Evolutionary conservation across 2,797 vertebrate species (phyloP).

Genomic region (Malacoctenus gilli): DNA sequence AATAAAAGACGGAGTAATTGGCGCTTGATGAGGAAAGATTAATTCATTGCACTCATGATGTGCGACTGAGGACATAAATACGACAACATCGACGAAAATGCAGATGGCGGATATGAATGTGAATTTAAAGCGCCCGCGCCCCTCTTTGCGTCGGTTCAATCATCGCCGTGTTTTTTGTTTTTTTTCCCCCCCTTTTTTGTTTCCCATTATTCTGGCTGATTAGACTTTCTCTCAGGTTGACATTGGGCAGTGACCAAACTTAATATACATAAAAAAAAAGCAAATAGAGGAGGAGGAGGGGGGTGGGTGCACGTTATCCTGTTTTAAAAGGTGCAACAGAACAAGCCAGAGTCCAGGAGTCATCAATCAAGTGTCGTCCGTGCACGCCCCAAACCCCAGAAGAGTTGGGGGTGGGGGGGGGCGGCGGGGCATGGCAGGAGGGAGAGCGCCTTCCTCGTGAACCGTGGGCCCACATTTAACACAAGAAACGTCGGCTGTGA

Average conservation of each 20-base stretch:
- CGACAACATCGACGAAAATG: background rate
- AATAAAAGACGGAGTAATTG: conserved; percentile 31
- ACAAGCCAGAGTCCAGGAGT: conserved; percentile 8
- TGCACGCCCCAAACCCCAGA: background rate
- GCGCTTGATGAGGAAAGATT: conserved; percentile 28
- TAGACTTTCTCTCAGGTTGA: conserved; percentile 12
- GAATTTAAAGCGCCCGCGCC: background rate
- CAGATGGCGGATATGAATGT: conserved; percentile 17
- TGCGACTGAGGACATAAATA: conserved; percentile 8
- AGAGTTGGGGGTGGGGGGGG: conserved; percentile 1
- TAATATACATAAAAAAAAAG: conserved; percentile 11
- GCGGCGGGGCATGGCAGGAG: too few relatives aligned
- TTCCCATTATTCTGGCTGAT: conserved; percentile 17
- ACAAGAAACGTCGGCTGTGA: background rate
- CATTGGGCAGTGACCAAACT: conserved; percentile 11
- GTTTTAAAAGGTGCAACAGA: conserved; percentile 8
- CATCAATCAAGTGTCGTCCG: conserved; percentile 10
- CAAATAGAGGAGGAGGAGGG: too few relatives aligned
- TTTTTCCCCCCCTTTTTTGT: too few relatives aligned
- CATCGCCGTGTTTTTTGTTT: background rate
- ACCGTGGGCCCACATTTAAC: background rate
- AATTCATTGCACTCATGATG: conserved; percentile 26
- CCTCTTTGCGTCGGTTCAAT: background rate
- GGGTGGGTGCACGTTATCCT: conserved; percentile 4
- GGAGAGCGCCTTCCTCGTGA: conserved; percentile 5